phyloP scores from a whole-genome alignment of 1,140 invertebrate species.

The Drosophila carrolli region DNA sequence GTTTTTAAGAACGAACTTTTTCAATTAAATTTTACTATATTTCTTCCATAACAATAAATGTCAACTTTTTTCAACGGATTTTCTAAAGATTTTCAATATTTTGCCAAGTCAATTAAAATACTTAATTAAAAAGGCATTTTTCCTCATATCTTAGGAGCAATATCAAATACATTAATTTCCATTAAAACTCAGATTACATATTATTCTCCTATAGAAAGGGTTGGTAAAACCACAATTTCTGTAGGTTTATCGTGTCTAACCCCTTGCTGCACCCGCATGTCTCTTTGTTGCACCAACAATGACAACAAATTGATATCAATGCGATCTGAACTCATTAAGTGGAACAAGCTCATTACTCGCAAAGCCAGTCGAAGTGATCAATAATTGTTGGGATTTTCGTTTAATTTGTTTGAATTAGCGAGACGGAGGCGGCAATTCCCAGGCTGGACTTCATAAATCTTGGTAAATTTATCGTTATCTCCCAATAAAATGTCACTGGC shows the following conservation, averaged over 20 bases:
- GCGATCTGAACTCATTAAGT: constrained; percentile 60
- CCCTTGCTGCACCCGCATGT: constrained; percentile 43
- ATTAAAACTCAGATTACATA: too few relatives aligned
- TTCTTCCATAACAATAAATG: too few relatives aligned
- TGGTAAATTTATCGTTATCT: constrained; percentile 81
- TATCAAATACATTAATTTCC: too few relatives aligned
- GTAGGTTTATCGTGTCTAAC: background rate
- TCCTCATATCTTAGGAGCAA: too few relatives aligned
- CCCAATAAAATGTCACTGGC: constrained; percentile 77
- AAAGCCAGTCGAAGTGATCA: constrained; percentile 47
- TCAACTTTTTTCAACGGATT: too few relatives aligned
- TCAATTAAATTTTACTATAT: too few relatives aligned
- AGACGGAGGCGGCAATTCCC: constrained; percentile 50
- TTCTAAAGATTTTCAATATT: too few relatives aligned
- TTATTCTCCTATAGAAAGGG: background rate
- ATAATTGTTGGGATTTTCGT: constrained; percentile 75
- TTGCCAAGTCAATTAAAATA: too few relatives aligned
- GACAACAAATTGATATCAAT: constrained; percentile 73
- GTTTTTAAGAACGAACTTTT: too few relatives aligned
- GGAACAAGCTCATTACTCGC: constrained; percentile 62
- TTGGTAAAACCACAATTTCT: background rate
- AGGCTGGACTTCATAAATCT: constrained; percentile 70
- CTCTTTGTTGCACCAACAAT: constrained; percentile 66
- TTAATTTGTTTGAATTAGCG: constrained; percentile 80
- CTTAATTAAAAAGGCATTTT: too few relatives aligned